Percentiles rank a stretch among this genome's conserved stretches.
Conservation (phyloP, 37 sponge, comb jelly and placozoan species). For the Bolinopsis microptera region DNA sequence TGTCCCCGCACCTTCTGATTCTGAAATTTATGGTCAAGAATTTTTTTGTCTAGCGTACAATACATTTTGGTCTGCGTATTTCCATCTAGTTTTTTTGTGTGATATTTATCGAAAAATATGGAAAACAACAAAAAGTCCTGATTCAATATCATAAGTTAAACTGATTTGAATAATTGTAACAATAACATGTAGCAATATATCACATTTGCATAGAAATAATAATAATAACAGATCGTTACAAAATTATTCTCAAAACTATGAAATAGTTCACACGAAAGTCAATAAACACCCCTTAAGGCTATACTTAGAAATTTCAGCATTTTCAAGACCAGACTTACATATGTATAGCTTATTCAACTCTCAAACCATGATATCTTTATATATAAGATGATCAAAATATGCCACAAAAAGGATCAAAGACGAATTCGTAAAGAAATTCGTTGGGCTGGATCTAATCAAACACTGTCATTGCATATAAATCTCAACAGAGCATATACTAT, state of each 20-base stretch:
- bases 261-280: not conserved
- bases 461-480: too few species aligned
- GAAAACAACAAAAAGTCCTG: not conserved
- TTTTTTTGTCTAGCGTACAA: too few species aligned
- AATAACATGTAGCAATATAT: not conserved
- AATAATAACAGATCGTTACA: not conserved
- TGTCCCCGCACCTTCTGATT: slow-evolving; percentile 23
- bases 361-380: too few species aligned
- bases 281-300: not conserved
- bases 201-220: slow-evolving; percentile 24
- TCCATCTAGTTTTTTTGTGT: not conserved
- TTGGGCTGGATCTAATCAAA: too few species aligned
- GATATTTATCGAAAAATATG: not conserved
- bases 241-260: not conserved
- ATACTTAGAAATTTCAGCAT: too few species aligned
- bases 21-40: not conserved
- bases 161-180: not conserved
- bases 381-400: too few species aligned
- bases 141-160: not conserved
- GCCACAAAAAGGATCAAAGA: too few species aligned
- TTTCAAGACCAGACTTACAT: too few species aligned
- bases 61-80: too few species aligned
- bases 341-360: too few species aligned
- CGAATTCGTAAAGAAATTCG: too few species aligned
- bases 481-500: too few species aligned